Evolutionary conservation across 2,888 invertebrate species (phyloP).

Genomic region (Sarcophaga caerulescens): DNA sequence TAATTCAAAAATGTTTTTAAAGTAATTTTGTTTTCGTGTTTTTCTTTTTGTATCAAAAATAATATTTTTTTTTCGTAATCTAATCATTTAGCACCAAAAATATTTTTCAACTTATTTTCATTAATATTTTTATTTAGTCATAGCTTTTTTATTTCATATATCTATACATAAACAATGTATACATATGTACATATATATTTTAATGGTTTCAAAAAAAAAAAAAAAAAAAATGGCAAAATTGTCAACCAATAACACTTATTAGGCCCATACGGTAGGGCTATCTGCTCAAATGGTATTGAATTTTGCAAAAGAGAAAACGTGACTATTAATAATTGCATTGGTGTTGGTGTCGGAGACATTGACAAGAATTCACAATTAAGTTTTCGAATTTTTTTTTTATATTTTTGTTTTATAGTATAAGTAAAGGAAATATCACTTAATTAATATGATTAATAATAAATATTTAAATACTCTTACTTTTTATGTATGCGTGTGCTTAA

Average conservation of each 20-base stretch:
- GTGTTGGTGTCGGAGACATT: neutral
- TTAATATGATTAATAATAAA: slow-evolving; percentile 4
- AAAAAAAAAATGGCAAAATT: neutral
- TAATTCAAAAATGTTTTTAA: neutral
- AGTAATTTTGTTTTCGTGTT: neutral
- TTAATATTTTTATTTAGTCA: neutral
- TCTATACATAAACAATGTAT: neutral
- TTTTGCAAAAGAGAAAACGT: slow-evolving; percentile 56
- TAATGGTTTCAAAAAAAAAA: too few relatives aligned
- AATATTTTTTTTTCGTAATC: slow-evolving; percentile 2
- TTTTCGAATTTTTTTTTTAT: neutral
- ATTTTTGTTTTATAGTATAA: too few relatives aligned
- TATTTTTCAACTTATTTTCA: neutral
- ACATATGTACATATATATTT: too few relatives aligned
- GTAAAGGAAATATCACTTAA: slow-evolving; percentile 8
- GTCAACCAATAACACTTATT: neutral
- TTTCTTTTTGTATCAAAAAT: neutral
- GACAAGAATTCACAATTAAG: slow-evolving; percentile 34
- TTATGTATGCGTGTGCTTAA: slow-evolving; percentile 2
- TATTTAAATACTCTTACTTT: slow-evolving; percentile 32
- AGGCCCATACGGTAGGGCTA: neutral
- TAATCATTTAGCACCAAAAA: slow-evolving; percentile 19
- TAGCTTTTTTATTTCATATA: too few relatives aligned
- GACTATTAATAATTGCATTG: slow-evolving; percentile 26
- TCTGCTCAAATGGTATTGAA: neutral